Conservation (phyloP, 2,797 vertebrate species). For the Pangasius larnaudii region DNA sequence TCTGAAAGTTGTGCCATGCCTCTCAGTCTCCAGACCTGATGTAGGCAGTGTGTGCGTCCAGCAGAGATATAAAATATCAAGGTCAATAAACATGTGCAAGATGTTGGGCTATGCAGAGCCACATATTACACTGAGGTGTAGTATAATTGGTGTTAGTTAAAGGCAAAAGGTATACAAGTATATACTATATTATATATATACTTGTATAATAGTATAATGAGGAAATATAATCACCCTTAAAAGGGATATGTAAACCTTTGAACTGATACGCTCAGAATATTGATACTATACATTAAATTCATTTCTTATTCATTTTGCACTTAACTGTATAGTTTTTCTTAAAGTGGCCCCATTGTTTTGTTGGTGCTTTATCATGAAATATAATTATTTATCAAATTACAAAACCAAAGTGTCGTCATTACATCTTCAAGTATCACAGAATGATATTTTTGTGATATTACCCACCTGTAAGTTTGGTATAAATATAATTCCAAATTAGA, state of each 20-base stretch:
- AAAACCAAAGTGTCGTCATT: background rate
- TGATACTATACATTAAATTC: background rate
- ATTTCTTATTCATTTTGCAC: background rate
- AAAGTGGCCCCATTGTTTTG: background rate
- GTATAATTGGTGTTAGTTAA: background rate
- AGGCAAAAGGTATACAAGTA: conserved; percentile 10
- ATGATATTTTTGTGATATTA: background rate
- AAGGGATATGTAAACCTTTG: background rate
- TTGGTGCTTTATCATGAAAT: background rate
- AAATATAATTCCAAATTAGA: background rate
- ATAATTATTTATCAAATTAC: background rate
- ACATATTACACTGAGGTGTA: conserved; percentile 6
- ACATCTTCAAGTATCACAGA: background rate
- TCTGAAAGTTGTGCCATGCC: background rate
- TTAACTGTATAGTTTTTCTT: background rate
- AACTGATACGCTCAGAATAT: background rate
- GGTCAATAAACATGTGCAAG: background rate
- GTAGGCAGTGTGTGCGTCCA: background rate
- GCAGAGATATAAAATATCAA: background rate
- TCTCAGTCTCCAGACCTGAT: background rate
- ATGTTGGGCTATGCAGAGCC: background rate
- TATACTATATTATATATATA: background rate
- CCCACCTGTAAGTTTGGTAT: background rate
- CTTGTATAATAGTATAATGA: background rate
- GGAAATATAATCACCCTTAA: background rate